Conservation (phyloP, 2,113 vertebrate genomes). For the Peromyscus maniculatus region DNA sequence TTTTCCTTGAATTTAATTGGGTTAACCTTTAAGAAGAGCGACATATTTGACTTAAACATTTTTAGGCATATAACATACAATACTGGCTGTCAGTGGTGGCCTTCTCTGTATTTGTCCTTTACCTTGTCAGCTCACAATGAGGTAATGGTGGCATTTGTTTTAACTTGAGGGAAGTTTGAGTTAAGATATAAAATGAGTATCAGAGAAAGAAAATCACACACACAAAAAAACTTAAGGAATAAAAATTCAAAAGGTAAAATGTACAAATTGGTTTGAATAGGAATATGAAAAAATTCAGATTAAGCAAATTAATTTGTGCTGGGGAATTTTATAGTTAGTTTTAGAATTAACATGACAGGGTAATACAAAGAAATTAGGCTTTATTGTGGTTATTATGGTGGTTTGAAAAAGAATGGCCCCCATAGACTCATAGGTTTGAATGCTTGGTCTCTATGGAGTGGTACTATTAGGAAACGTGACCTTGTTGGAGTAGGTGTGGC, state of each 20-base stretch:
- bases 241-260: slow-evolving; percentile 41
- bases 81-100: neutral
- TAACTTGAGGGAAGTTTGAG: slow-evolving; percentile 19
- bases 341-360: neutral
- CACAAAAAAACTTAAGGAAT: slow-evolving; percentile 17
- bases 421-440: neutral
- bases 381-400: neutral
- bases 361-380: neutral
- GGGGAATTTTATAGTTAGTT: slow-evolving; percentile 42
- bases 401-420: neutral
- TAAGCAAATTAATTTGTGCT: slow-evolving; percentile 62
- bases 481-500: neutral
- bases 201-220: neutral
- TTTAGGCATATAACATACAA: slow-evolving; percentile 19
- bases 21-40: slow-evolving; percentile 69
- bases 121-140: slow-evolving; percentile 39
- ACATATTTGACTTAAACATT: slow-evolving; percentile 29
- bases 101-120: slow-evolving; percentile 47
- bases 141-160: slow-evolving; percentile 47
- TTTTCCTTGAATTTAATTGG: slow-evolving; percentile 49
- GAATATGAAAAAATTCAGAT: slow-evolving; percentile 24
- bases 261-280: slow-evolving; percentile 46
- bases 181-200: slow-evolving; percentile 27
- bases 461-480: neutral
- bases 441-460: neutral